Evolutionary conservation across 2,797 vertebrate genomes (phyloP), one percentile per base, ranked within the genome.

Genomic region (Siniperca obscura): DNA sequence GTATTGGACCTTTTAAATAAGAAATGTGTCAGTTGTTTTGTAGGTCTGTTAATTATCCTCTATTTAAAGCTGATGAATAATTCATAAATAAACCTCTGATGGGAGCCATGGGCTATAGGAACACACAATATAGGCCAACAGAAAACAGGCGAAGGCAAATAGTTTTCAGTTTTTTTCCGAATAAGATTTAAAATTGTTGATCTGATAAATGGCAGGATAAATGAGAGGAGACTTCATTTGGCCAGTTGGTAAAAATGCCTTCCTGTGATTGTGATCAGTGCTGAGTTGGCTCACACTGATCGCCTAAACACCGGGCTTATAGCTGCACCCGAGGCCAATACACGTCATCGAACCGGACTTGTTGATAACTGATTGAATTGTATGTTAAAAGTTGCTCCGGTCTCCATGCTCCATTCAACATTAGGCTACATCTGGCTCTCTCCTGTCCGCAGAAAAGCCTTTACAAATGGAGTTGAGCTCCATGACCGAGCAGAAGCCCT

Each of bases 401-500:
- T 46, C 69, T 56, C 71, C 68, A 8, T 42, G 69, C 74, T 34
- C 61, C 72, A 52, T 78, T 78, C 75, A 62, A 66, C 88, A 38
- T 74, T 22, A 68, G 71, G 81, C 83, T 86, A 67, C 74, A 86
- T 87, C 86, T 89, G 83, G 81, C 80, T 85, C 66, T 83, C 30
- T 75, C 74, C 83, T 70, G 85, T 81, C 83, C 78, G 17, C 42
- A 80, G 83, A 87, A 92, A 92, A 93, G 89, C 90, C 88, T 86
- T 89, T 86, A 89, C 89, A 94, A 93, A 92, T 93, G 86, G 81
- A 88, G 87, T 89, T 91, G 92, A 94, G 91, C 93, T 91, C 92
- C 93, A 93, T 94, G 92, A 93, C 92, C 76, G 88, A 83, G 84
- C 87, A 89, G 85, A 89, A 92, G 89, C 88, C 91, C 89, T 91